Evolutionary conservation across 2,797 vertebrate species (phyloP).

Genomic region (Emys orbicularis): DNA sequence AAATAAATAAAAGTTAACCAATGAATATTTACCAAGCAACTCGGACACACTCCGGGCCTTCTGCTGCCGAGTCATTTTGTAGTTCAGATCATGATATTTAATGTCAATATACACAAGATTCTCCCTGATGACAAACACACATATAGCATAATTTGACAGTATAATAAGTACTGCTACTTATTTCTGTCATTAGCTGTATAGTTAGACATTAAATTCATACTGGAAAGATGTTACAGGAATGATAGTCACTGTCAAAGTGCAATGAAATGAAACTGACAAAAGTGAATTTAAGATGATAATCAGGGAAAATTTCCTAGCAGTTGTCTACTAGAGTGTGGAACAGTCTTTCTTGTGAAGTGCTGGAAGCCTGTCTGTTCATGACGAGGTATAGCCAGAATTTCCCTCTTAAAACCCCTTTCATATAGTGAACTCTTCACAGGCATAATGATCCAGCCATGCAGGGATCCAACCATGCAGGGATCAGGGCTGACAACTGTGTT

Average conservation of each 20-base stretch:
- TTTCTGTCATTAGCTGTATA: background rate
- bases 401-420: background rate
- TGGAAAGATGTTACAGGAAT: background rate
- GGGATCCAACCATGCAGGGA: background rate
- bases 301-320: background rate
- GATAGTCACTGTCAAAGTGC: background rate
- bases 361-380: background rate
- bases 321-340: background rate
- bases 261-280: background rate
- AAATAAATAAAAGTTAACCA: background rate
- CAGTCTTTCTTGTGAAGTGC: background rate
- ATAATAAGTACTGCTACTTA: background rate
- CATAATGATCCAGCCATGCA: background rate
- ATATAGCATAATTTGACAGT: background rate
- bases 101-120: constrained; percentile 85
- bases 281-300: background rate
- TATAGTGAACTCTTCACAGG: background rate
- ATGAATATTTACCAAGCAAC: constrained; percentile 80
- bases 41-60: constrained; percentile 80
- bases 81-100: constrained; percentile 83
- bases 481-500: background rate
- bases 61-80: constrained; percentile 83
- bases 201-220: background rate
- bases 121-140: constrained; percentile 70
- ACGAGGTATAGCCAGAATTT: background rate